A percentile compares a stretch with the other conserved stretches of the same genome.
These are phyloP conservation scores for Centrocercus urophasianus DNA, from an alignment of 2,113 vertebrate genomes.

Conservation along the genomic window DNA sequence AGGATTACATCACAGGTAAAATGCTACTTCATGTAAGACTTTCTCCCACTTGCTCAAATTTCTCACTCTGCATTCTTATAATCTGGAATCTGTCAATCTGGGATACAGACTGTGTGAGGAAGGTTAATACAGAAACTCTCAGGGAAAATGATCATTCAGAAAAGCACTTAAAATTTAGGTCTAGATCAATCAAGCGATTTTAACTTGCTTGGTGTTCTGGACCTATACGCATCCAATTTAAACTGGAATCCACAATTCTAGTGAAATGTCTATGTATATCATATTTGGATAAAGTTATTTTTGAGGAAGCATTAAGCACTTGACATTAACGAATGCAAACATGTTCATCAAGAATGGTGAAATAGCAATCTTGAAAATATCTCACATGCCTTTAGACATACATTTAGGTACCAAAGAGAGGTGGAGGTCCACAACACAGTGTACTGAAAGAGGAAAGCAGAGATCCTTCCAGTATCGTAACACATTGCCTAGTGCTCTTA, in stretches of 20 bases:
- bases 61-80: background rate
- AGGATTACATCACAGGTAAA: conserved; percentile 96
- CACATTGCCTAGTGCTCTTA: background rate
- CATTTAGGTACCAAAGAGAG: background rate
- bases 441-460: background rate
- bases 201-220: background rate
- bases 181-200: background rate
- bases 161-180: background rate
- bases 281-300: background rate
- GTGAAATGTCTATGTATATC: background rate
- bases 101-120: background rate
- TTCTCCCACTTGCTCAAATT: background rate
- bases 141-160: background rate
- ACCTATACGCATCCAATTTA: background rate
- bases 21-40: background rate
- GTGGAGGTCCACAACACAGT: background rate
- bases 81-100: background rate
- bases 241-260: background rate
- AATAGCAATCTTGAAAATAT: background rate
- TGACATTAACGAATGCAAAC: background rate
- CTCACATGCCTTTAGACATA: background rate
- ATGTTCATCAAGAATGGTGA: background rate
- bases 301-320: background rate
- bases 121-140: background rate
- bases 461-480: background rate